Base-by-base conservation (phyloP, 2,888 invertebrate genomes). In the Acrobasis repandana region DNA sequence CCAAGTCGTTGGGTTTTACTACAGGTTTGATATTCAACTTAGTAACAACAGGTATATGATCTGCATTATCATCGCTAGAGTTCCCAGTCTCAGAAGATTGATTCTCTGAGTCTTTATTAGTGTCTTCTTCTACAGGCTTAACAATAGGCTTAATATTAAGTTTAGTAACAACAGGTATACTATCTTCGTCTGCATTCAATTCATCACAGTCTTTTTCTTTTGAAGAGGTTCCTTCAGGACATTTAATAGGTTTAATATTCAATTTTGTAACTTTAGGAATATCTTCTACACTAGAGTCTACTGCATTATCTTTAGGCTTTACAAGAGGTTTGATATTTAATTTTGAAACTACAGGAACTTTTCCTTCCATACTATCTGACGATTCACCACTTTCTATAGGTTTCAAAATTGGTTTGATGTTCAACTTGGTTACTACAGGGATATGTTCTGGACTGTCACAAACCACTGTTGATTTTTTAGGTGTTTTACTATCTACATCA, bases 1-100 rank as follows among this genome's bases (percentile, higher is more conserved):
- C 78, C 58, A 64, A 58, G 51, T 84, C 83, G 71, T 72, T 79
- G 63, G 90, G 91, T 74, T 86, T 90, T 56, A 86, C 66, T 63
- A 94, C 85, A 3, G 94, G 93, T 82, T 94, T 94, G 65, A 94
- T 94, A 65, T 93, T 94, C 56, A 94, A 78, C 83, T 93, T 94
- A 68, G 93, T 92, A 65, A 90, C 85, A 73, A 89, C 74, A 67
- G 91, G 91, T 84, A 91, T 88, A 65, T 86, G 77, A 70, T 90
- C 90, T 65, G 75, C 75, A 76, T 91, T 90, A 62, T 91, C 91
- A 82, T 92, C 90, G 82, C 90, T 90, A 64, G 91, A 90, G 70
- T 83, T 90, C 65, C 87, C 86, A 70, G 89, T 90, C 79, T 90
- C 90, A 67, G 89, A 89, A 65, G 90, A 88, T 70, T 87, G 88